Evolutionary conservation across 2,113 vertebrate genomes (phyloP).

Genomic region (Toxotes chatareus): DNA sequence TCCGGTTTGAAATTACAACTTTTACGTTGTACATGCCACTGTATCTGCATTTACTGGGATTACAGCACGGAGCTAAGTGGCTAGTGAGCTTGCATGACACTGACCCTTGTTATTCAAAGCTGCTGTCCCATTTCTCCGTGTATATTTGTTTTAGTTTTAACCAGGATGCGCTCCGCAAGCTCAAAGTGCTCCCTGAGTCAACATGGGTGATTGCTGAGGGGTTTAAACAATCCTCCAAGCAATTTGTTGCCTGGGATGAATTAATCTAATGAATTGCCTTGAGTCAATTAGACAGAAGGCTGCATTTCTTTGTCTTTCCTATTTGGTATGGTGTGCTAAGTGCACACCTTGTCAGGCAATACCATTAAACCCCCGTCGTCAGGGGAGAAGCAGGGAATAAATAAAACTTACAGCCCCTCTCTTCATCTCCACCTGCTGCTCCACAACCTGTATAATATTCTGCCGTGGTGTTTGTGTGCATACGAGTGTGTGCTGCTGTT

Average conservation of each 20-base stretch:
- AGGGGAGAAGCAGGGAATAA: constrained; percentile 57
- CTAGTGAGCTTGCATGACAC: constrained; percentile 3
- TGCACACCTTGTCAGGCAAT: constrained; percentile 69
- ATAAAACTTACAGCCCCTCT: constrained; percentile 44
- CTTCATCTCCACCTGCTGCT: neutral
- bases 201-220: constrained; percentile 79
- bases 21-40: neutral
- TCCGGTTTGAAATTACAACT: neutral
- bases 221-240: constrained; percentile 78
- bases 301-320: constrained; percentile 68
- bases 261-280: constrained; percentile 78
- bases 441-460: constrained; percentile 3
- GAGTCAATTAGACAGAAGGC: constrained; percentile 73
- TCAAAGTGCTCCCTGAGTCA: constrained; percentile 61
- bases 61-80: constrained; percentile 1
- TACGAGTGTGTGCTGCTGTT: neutral
- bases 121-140: constrained; percentile 35
- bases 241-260: constrained; percentile 75
- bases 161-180: constrained; percentile 24
- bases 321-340: constrained; percentile 60
- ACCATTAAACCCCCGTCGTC: constrained; percentile 55
- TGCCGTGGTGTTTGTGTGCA: constrained; percentile 5
- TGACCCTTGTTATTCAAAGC: constrained; percentile 28
- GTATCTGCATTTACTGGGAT: constrained; percentile 15
- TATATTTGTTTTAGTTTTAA: constrained; percentile 57